phyloP scores from a whole-genome alignment of 2,797 vertebrate genomes.

The Peromyscus nudipes region DNA sequence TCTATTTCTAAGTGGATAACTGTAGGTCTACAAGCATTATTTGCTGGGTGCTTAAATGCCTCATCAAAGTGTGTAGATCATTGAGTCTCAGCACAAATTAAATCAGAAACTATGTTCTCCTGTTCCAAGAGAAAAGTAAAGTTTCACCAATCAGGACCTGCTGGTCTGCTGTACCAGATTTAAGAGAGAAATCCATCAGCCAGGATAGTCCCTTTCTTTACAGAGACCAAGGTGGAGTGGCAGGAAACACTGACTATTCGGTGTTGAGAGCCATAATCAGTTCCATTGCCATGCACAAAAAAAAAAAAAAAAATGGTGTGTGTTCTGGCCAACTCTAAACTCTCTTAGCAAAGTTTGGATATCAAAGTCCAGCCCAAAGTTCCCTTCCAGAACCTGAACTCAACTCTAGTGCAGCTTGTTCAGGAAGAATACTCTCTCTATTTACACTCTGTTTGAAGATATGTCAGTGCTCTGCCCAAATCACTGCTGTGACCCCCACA shows the following conservation, averaged over 20 bases:
- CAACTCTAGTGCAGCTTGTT: background rate
- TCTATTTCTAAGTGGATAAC: slow-evolving; percentile 28
- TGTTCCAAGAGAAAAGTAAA: background rate
- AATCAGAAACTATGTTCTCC: background rate
- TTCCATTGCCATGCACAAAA: background rate
- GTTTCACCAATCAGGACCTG: background rate
- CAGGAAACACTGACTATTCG: background rate
- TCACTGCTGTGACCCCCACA: background rate
- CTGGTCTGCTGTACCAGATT: background rate
- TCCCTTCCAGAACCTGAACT: background rate
- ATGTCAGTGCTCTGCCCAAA: background rate
- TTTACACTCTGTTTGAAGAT: background rate
- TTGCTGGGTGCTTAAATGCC: background rate
- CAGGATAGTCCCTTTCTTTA: background rate
- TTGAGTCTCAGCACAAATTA: background rate
- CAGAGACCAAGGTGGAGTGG: background rate
- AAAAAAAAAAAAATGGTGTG: accelerated
- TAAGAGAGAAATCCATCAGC: background rate
- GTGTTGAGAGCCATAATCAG: background rate
- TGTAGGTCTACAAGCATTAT: background rate
- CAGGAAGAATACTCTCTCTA: background rate
- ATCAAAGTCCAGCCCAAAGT: background rate
- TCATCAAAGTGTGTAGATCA: background rate
- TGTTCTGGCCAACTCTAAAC: background rate
- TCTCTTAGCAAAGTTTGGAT: background rate